These are phyloP conservation scores for Alauda arvensis DNA, from an alignment of 2,797 vertebrate genomes.

Conservation along the genomic window DNA sequence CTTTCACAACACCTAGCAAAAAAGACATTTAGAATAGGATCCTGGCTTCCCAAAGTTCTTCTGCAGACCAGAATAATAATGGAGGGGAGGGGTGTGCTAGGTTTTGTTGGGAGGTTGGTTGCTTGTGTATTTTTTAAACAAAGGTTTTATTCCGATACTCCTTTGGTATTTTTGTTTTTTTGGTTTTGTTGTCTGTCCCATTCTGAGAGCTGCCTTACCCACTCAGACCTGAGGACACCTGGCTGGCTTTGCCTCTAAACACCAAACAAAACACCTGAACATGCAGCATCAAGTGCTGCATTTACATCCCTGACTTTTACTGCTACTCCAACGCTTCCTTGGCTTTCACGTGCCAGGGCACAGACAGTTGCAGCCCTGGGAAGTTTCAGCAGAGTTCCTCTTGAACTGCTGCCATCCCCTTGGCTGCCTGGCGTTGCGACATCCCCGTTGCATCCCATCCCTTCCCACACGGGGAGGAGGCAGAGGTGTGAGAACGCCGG, in stretches of 20 bases:
- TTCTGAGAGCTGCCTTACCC: neutral
- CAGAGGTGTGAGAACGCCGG: neutral
- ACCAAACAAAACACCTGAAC: neutral
- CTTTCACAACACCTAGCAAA: neutral
- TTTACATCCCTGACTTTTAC: neutral
- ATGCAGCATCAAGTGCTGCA: neutral
- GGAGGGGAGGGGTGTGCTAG: fast-evolving
- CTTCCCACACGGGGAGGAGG: neutral
- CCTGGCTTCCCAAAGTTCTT: neutral
- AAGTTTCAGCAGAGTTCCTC: conserved; percentile 3
- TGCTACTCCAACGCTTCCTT: neutral
- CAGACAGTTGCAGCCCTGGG: neutral
- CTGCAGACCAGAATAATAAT: neutral
- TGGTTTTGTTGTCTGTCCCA: neutral
- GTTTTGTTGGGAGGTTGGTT: neutral
- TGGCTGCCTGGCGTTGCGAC: neutral
- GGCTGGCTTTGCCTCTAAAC: neutral
- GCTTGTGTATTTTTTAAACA: neutral
- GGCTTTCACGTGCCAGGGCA: neutral
- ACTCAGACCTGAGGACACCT: neutral
- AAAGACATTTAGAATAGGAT: neutral
- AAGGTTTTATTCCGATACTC: neutral
- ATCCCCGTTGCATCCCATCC: neutral
- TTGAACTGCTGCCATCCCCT: neutral
- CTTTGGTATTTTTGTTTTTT: too few species aligned